Percentiles rank a stretch among this genome's conserved stretches.
Evolutionary conservation across 1,140 invertebrate genomes (phyloP).

Genomic region (Littorina saxatilis): DNA sequence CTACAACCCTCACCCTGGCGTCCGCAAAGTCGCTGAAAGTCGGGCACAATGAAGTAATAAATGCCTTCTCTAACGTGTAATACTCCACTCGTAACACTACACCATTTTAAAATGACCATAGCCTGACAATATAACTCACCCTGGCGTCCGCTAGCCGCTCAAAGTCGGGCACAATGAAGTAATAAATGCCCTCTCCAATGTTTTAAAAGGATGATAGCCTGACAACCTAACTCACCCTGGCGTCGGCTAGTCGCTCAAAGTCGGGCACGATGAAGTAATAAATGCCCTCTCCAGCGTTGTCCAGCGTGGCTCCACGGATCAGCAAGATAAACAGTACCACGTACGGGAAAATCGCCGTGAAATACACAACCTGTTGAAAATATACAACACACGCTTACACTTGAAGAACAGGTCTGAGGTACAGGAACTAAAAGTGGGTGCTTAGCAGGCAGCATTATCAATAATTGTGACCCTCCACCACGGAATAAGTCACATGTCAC

Average conservation of each 20-base stretch:
- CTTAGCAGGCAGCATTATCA: too few species aligned
- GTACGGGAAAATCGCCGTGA: slow-evolving; percentile 98
- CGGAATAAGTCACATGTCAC: too few species aligned
- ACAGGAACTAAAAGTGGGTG: too few species aligned
- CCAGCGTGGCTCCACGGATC: slow-evolving; percentile 93
- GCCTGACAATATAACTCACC: too few species aligned
- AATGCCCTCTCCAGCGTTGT: slow-evolving; percentile 93
- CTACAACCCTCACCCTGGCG: slow-evolving; percentile 51
- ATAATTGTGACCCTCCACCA: too few species aligned
- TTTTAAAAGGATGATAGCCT: too few species aligned
- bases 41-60: slow-evolving; percentile 93
- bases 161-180: slow-evolving; percentile 95
- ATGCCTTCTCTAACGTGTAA: too few species aligned
- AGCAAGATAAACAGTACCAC: slow-evolving; percentile 94
- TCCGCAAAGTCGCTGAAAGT: slow-evolving; percentile 81
- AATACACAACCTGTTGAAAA: slow-evolving; percentile 98
- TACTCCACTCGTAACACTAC: too few species aligned
- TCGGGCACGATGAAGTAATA: slow-evolving; percentile 93
- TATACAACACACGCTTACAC: slow-evolving; percentile 32
- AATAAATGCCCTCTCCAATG: slow-evolving; percentile 91
- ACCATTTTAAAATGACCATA: too few species aligned
- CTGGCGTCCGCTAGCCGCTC: slow-evolving; percentile 70
- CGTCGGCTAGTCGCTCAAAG: slow-evolving; percentile 79
- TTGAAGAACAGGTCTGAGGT: neutral
- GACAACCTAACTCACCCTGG: slow-evolving; percentile 59